These are phyloP conservation scores for Anoncus sp. DNA, from an alignment of 2,888 invertebrate genomes.

Conservation along the genomic window DNA sequence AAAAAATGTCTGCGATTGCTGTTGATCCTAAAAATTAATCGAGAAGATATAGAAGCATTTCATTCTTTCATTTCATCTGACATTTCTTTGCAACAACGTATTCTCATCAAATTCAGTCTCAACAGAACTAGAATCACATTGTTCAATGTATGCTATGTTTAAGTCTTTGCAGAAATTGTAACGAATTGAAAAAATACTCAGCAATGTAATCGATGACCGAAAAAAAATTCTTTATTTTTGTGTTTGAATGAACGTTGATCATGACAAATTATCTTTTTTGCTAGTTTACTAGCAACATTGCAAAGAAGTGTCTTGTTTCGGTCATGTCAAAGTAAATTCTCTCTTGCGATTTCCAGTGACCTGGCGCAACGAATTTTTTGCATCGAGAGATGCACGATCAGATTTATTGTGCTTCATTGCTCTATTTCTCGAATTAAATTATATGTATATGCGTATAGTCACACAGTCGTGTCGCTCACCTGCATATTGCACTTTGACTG, in stretches of 20 bases:
- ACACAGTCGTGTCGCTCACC: constrained; percentile 86
- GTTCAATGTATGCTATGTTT: not conserved
- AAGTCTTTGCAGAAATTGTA: too few species aligned
- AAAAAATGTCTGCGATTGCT: constrained; percentile 3
- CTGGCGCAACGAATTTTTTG: constrained; percentile 74
- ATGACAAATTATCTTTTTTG: not conserved
- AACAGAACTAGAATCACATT: not conserved
- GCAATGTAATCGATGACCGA: too few species aligned
- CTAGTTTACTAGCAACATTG: not conserved
- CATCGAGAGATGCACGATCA: constrained; percentile 25
- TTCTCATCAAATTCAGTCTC: not conserved
- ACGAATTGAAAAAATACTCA: too few species aligned
- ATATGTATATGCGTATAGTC: not conserved
- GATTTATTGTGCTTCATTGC: constrained; percentile 51
- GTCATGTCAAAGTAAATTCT: constrained; percentile 31
- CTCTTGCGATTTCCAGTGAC: constrained; percentile 80
- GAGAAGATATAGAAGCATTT: constrained; percentile 25
- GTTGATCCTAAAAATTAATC: constrained; percentile 17
- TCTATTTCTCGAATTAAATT: constrained; percentile 36
- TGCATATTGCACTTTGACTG: constrained; percentile 99
- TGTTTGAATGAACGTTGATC: not conserved
- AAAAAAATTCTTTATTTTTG: not conserved
- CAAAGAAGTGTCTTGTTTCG: constrained; percentile 30
- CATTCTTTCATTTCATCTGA: not conserved
- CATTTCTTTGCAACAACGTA: constrained; percentile 30